Evolutionary conservation across 2,888 invertebrate genomes (phyloP), one percentile per base, ranked within the genome.

Genomic region (Palloptera scutellata): DNA sequence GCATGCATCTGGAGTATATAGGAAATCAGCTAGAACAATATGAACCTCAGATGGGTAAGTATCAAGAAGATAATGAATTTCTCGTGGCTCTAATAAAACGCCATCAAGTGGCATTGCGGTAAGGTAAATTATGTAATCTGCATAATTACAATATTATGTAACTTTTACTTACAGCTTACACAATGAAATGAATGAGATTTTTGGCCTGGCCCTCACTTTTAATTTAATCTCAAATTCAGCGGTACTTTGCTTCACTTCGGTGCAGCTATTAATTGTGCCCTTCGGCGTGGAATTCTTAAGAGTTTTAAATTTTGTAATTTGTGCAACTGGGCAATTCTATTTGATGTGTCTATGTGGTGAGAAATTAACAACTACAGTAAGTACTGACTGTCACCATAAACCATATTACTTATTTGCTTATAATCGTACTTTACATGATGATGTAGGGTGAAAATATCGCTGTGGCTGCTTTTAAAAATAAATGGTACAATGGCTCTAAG

Each of bases 1-100:
- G 76, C 67, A 77, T 82, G 75, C 81, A 82, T 51, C 74, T 82
- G 13, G 75, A 76, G 30, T 72, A 75, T 48, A 71, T 80, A 15
- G 73, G 73, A 0, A 65, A 69, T 15, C 63, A 70, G 4, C 54
- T 82, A 12, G 68, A 77, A 43, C 62, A 53, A 1, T 77, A 77
- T 63, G 48, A 72, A 5, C 78, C 81, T 1, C 68, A 70, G n/a
- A 63, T 68, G 40, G 54, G 63, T 42, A 61, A 68, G 1, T 55
- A 45, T 8, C 3, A 30, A 19, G 70, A 72, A 30, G 76, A 76
- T 61, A 59, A 67, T 55, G 43, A 66, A 30, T 75, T 76, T 69
- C 67, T 76, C n/a, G 70, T 48, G 12, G 64, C 65, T 60, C 67
- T 76, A 42, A 68, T 76, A 48, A 67, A 68, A 60, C 73, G 70